phyloP scores from a whole-genome alignment of 2,113 vertebrate genomes.

The Strix aluco region DNA sequence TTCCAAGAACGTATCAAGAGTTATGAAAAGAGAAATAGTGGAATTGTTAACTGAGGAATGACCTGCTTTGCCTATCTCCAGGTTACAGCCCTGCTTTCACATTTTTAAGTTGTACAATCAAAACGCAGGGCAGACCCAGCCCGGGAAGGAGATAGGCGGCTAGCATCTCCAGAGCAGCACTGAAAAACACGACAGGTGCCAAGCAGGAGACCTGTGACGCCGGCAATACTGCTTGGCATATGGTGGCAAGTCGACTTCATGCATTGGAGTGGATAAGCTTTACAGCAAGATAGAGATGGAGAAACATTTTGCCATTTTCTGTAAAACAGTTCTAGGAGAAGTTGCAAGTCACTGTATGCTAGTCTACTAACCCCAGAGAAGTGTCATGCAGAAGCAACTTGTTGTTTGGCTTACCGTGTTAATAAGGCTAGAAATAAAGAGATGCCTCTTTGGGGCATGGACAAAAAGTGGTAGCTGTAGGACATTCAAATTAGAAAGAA shows the following conservation, averaged over 20 bases:
- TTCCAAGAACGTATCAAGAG: not conserved
- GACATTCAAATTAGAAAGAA: not conserved
- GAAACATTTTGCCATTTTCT: not conserved
- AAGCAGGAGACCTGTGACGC: accelerated
- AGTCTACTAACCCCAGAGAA: not conserved
- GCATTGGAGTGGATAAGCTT: not conserved
- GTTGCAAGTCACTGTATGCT: not conserved
- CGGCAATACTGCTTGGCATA: not conserved
- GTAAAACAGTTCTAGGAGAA: not conserved
- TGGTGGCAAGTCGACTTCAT: not conserved
- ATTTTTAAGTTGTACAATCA: not conserved
- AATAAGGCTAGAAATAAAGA: not conserved
- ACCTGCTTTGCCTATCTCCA: not conserved
- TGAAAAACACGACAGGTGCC: not conserved
- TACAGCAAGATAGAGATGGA: not conserved
- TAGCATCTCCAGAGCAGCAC: not conserved
- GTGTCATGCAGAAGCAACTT: not conserved
- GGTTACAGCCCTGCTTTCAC: not conserved
- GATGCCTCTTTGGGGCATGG: not conserved
- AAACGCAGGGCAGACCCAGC: not conserved
- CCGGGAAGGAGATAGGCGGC: not conserved
- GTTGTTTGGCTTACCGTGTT: accelerated
- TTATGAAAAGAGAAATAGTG: not conserved
- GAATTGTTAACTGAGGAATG: not conserved
- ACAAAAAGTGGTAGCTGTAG: not conserved